Percentiles rank a stretch among this genome's conserved stretches.
phyloP scores from a whole-genome alignment of 35 echinoderm and acorn worm genomes.

The Heliocidaris tuberculata region DNA sequence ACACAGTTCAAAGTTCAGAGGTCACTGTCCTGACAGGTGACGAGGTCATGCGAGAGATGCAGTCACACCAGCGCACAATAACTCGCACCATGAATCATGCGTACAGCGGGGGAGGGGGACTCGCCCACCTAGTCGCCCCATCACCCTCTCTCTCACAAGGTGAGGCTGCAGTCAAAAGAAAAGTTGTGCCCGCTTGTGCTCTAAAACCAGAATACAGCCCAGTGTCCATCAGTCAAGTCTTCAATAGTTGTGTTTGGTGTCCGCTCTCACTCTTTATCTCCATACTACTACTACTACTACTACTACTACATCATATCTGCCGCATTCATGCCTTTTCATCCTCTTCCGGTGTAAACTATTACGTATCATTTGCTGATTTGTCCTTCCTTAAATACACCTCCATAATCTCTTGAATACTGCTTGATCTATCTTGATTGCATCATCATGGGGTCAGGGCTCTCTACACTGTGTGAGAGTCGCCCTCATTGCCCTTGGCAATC shows the following conservation, averaged over 20 bases:
- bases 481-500: no score
- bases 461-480: not conserved
- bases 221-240: not conserved
- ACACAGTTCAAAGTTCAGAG: constrained; percentile 71
- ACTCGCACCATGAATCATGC: constrained; percentile 95
- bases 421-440: not conserved
- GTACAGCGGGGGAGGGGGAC: constrained; percentile 61
- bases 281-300: not conserved
- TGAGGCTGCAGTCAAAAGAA: constrained; percentile 35
- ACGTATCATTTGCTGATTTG: not conserved
- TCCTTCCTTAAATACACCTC: not conserved
- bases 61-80: constrained; percentile 97
- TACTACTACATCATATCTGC: not conserved
- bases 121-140: constrained; percentile 57
- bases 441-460: no score
- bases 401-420: constrained; percentile 2
- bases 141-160: constrained; percentile 52
- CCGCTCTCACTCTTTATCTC: not conserved
- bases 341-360: not conserved
- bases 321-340: not conserved
- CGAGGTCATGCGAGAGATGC: constrained; percentile 96
- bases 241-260: constrained; percentile 18
- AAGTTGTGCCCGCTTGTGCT: constrained; percentile 27
- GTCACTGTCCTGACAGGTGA: constrained; percentile 93
- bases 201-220: constrained; percentile 3